phyloP scores from a whole-genome alignment of 2,113 vertebrate species.

The Cyprinodon brontotheroides region DNA sequence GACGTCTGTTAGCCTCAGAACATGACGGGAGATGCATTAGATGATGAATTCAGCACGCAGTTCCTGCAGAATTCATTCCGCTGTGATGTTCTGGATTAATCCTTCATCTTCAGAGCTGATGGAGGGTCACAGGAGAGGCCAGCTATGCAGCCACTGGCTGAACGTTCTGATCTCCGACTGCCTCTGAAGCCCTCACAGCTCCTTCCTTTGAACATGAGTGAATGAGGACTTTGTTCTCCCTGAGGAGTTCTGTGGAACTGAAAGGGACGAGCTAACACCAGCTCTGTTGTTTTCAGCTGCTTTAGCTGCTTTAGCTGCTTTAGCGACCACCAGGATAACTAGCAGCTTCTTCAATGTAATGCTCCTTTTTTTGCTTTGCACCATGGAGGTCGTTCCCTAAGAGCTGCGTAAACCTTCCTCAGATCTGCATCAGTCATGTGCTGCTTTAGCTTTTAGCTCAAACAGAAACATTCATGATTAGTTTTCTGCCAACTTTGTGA shows the following conservation, averaged over 20 bases:
- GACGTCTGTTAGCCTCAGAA: background rate
- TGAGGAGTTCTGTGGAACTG: background rate
- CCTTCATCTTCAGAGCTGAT: background rate
- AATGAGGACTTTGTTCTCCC: background rate
- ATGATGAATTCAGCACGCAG: background rate
- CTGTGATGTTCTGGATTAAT: background rate
- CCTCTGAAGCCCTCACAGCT: background rate
- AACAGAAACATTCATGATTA: too few relatives aligned
- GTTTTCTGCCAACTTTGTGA: too few relatives aligned
- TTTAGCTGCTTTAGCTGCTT: background rate
- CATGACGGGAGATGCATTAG: background rate
- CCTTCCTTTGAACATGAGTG: background rate
- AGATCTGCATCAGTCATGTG: too few relatives aligned
- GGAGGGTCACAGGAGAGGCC: background rate
- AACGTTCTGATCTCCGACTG: background rate
- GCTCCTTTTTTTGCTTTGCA: background rate
- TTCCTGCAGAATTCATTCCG: background rate
- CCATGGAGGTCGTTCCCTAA: background rate
- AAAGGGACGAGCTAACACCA: background rate
- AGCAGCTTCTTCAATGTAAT: background rate
- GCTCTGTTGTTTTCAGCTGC: background rate
- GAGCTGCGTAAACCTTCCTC: too few relatives aligned
- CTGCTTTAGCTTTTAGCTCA: too few relatives aligned
- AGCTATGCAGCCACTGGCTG: background rate
- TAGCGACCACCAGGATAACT: background rate